Base-by-base conservation (phyloP, 2,797 vertebrate species). In the Neostethus bicornis region DNA sequence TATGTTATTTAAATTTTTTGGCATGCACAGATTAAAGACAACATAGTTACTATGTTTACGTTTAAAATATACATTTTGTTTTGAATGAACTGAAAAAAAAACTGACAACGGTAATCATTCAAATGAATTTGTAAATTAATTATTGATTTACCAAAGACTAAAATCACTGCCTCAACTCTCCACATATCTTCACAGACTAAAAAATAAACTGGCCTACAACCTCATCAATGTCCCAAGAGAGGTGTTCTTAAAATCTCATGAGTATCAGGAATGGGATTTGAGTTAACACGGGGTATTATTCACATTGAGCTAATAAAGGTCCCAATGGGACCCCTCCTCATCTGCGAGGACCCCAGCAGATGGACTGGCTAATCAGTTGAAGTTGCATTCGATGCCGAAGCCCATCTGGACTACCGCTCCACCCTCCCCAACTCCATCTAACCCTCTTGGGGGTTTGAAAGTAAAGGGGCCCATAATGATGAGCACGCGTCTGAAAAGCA, bases 281-380 rank as follows among this genome's bases (percentile, higher is more conserved):
- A 50, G 50, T 73, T 25, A 60, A 69, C 76, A 65, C 25, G 29
- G 76, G 43, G 59, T 81, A 50, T 89, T 89, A 92, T 89, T 88
- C 81, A 52, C 77, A 85, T 73, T 90, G 81, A 92, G 87, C 88
- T 89, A 86, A 90, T 92, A 92, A 92, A 66, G 63, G 67, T 53
- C 87, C 76, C 86, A 70, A 67, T 72, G 73, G 85, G 84, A 73
- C 78, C 67, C 55, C 71, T 77, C 49, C 73, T 47, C 57, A 63
- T 83, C 85, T 79, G 83, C 58, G 65, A 73, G 79, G 81, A 31
- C 74, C 47, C 54, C 34, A 65, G 51, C 92, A 92, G 89, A 91
- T 92, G 91, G 88, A 48, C 60, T 16, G 55, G 74, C 72, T 89
- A 88, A 90, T 89, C 79, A 71, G 52, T 28, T 11, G 74, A 72